Conservation (phyloP, 2,888 invertebrate species). For the Drosophila algonquin region DNA sequence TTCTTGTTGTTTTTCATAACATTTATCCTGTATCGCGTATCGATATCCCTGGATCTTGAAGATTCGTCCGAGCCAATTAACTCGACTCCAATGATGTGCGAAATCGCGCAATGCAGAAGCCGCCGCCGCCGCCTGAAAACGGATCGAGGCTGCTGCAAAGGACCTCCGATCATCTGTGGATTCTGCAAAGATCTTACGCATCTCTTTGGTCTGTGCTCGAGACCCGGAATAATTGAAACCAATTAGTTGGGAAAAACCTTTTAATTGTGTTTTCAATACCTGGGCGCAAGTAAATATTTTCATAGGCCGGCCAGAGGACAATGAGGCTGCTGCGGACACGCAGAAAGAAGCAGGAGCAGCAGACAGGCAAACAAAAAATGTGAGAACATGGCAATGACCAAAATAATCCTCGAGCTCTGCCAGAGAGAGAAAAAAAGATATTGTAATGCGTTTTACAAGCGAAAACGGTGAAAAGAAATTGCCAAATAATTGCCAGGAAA, state of each 20-base stretch:
- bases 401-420: slow-evolving; percentile 70
- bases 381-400: slow-evolving; percentile 79
- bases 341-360: slow-evolving; percentile 2
- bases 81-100: slow-evolving; percentile 66
- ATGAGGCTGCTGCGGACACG: slow-evolving; percentile 29
- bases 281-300: slow-evolving; percentile 74
- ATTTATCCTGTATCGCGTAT: slow-evolving; percentile 36
- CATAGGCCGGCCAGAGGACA: slow-evolving; percentile 57
- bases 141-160: slow-evolving; percentile 1
- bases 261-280: slow-evolving; percentile 74
- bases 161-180: slow-evolving; percentile 27
- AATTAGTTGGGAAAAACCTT: slow-evolving; percentile 79
- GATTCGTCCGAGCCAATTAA: slow-evolving; percentile 66
- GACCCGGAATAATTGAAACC: slow-evolving; percentile 78
- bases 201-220: slow-evolving; percentile 60
- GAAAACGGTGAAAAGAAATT: slow-evolving; percentile 56
- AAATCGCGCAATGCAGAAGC: slow-evolving; percentile 72
- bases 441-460: slow-evolving; percentile 55
- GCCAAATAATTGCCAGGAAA: slow-evolving; percentile 69
- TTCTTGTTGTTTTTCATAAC: slow-evolving; percentile 14
- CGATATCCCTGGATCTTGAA: slow-evolving; percentile 30
- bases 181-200: slow-evolving; percentile 24
- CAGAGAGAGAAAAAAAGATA: slow-evolving; percentile 7
- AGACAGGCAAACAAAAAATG: slow-evolving; percentile 47
- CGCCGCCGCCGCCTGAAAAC: slow-evolving; percentile 32